These are phyloP conservation scores for Mastigias papua DNA, from an alignment of 30 jellyfish, hydroid and myxozoan species.

Conservation along the genomic window DNA sequence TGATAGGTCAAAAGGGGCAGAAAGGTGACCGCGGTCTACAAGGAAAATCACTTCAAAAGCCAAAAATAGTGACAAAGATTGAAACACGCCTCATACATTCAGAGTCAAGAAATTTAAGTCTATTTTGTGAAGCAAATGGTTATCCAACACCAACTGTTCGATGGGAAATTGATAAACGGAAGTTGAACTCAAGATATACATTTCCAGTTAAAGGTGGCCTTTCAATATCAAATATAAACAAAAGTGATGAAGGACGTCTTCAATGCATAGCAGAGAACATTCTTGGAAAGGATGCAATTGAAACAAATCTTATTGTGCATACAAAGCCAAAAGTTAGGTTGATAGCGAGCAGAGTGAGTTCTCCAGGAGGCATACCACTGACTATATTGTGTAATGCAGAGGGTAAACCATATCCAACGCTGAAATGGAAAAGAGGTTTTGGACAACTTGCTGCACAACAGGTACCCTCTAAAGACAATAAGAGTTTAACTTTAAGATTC, in stretches of 20 bases:
- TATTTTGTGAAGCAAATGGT: conserved; percentile 40
- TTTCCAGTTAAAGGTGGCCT: conserved; percentile 16
- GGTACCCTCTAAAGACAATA: conserved; percentile 4
- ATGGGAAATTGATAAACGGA: conserved; percentile 35
- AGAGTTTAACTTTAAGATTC: neutral
- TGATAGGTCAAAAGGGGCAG: conserved; percentile 5
- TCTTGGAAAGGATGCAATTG: no score
- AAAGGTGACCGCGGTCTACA: no score
- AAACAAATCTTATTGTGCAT: conserved; percentile 13
- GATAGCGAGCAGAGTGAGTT: neutral
- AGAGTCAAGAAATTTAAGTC: neutral
- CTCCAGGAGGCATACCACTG: conserved; percentile 1
- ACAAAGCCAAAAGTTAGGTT: conserved; percentile 36
- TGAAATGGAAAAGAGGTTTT: conserved; percentile 14
- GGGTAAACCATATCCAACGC: conserved; percentile 37
- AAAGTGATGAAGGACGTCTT: conserved; percentile 25
- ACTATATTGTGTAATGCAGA: neutral
- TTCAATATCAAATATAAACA: neutral
- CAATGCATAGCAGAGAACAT: no score
- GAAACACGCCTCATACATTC: neutral
- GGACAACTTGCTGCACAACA: conserved; percentile 6
- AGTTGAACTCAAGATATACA: conserved; percentile 15
- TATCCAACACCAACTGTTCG: conserved; percentile 6
- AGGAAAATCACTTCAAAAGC: conserved; percentile 28
- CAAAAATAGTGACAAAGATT: neutral